A percentile compares a stretch with the other conserved stretches of the same genome.
Evolutionary conservation across 2,888 invertebrate genomes (phyloP).

Genomic region (Drosophila limbata): DNA sequence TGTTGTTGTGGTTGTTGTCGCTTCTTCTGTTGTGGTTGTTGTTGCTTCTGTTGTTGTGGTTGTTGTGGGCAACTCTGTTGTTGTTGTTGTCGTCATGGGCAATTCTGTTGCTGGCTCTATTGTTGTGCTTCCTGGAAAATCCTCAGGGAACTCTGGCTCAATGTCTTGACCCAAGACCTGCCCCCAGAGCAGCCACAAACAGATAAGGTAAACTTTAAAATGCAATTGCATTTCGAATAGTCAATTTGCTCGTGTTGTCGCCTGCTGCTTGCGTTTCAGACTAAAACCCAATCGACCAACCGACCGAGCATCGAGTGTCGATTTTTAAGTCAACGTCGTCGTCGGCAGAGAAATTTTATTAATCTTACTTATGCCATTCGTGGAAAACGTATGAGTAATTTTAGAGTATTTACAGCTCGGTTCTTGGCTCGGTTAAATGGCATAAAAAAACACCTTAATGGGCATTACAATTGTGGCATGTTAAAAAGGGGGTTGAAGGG

Average conservation of each 20-base stretch:
- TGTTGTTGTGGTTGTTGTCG: background rate
- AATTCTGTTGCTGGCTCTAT: conserved; percentile 8
- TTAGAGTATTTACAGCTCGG: conserved; percentile 6
- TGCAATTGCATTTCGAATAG: conserved; percentile 31
- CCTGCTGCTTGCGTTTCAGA: conserved; percentile 43
- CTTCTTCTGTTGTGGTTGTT: conserved; percentile 19
- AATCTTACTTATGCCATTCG: conserved; percentile 41
- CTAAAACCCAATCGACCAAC: conserved; percentile 36
- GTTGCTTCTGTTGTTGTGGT: conserved; percentile 7
- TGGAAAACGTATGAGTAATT: conserved; percentile 50
- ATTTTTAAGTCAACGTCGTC: background rate
- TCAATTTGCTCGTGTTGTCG: conserved; percentile 44
- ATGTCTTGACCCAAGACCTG: conserved; percentile 65
- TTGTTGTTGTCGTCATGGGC: background rate
- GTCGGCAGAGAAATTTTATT: conserved; percentile 27
- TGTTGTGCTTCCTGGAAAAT: conserved; percentile 31
- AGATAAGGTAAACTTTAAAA: conserved; percentile 6
- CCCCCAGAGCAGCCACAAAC: conserved; percentile 37
- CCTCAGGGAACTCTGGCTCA: conserved; percentile 65
- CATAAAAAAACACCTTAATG: conserved; percentile 14
- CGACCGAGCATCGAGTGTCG: conserved; percentile 29
- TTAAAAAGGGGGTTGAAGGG: background rate
- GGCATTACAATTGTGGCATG: conserved; percentile 12
- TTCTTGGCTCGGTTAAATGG: conserved; percentile 19
- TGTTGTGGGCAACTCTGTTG: conserved; percentile 30